Conservation (phyloP, 2,797 vertebrate species). For the Podarcis siculus region DNA sequence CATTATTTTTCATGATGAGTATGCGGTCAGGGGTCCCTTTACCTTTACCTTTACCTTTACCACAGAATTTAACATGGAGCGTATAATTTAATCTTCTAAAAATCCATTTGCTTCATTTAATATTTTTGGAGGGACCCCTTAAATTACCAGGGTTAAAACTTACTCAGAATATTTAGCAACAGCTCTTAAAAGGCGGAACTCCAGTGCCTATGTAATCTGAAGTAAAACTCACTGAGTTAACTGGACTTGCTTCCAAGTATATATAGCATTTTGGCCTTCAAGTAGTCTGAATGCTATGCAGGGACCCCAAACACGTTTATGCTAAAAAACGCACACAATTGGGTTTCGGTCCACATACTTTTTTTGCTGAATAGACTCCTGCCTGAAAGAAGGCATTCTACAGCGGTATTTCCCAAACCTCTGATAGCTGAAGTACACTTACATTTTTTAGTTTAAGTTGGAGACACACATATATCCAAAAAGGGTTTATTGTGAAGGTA, state of each 20-base stretch:
- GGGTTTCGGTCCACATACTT: constrained; percentile 48
- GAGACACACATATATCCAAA: neutral
- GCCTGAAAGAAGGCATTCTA: constrained; percentile 68
- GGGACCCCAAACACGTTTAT: neutral
- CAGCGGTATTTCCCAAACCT: constrained; percentile 36
- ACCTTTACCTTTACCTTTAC: too few relatives aligned
- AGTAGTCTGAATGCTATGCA: neutral
- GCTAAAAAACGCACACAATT: neutral
- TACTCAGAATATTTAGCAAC: neutral
- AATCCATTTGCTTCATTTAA: neutral
- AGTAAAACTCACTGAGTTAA: neutral
- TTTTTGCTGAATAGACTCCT: constrained; percentile 80
- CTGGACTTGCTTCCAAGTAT: neutral
- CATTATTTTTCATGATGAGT: neutral
- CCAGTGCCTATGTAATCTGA: neutral
- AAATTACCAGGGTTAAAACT: neutral
- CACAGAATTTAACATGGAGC: neutral
- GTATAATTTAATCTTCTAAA: neutral
- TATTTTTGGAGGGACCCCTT: too few relatives aligned
- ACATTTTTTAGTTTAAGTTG: neutral
- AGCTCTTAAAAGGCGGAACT: neutral
- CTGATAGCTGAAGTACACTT: neutral
- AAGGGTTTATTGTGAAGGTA: neutral
- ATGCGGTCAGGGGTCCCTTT: neutral
- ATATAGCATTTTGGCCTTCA: neutral